phyloP scores from a whole-genome alignment of 2,888 invertebrate genomes.

The Eulithis testata region DNA sequence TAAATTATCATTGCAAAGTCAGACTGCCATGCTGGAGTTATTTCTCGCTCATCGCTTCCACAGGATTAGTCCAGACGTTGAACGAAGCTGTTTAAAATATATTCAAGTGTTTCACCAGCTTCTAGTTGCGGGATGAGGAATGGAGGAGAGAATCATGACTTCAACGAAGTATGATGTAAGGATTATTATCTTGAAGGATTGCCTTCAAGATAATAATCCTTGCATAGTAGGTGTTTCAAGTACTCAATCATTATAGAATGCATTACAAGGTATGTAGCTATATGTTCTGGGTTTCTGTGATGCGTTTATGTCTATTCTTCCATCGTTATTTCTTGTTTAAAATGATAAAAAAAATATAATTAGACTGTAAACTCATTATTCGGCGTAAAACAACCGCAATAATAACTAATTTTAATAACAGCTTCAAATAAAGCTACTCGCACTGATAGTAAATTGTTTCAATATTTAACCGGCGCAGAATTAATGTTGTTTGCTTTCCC shows the following conservation, averaged over 20 bases:
- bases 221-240: too few relatives aligned
- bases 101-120: conserved; percentile 25
- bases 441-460: conserved; percentile 78
- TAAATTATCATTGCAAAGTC: conserved; percentile 82
- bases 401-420: conserved; percentile 30
- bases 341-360: too few relatives aligned
- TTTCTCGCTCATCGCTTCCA: conserved; percentile 57
- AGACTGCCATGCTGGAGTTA: conserved; percentile 57
- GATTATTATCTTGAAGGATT: too few relatives aligned
- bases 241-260: too few relatives aligned
- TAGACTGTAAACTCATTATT: conserved; percentile 1
- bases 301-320: too few relatives aligned
- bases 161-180: background rate
- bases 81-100: conserved; percentile 47
- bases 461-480: conserved; percentile 76
- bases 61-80: conserved; percentile 55
- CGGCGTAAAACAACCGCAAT: conserved; percentile 13
- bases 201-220: too few relatives aligned
- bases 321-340: too few relatives aligned
- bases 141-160: conserved; percentile 6
- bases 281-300: too few relatives aligned
- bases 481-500: conserved; percentile 79
- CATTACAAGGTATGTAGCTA: too few relatives aligned
- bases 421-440: conserved; percentile 44
- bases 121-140: conserved; percentile 12